These are phyloP conservation scores for Aphaenogaster rudis DNA, from an alignment of 1,140 invertebrate genomes.

Conservation along the genomic window DNA sequence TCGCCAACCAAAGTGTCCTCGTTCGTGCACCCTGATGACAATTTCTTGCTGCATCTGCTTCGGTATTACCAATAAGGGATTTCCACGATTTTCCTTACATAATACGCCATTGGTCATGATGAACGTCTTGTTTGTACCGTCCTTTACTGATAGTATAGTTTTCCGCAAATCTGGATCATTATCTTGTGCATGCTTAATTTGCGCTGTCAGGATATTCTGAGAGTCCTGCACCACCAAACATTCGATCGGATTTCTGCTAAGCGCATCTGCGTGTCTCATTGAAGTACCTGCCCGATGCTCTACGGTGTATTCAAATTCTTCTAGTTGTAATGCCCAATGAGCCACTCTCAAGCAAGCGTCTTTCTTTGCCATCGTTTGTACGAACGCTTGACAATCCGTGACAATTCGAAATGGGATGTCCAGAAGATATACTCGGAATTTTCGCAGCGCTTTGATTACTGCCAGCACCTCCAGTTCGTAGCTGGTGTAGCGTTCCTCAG, in stretches of 20 bases:
- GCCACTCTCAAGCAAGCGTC: background rate
- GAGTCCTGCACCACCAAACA: background rate
- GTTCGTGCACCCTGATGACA: background rate
- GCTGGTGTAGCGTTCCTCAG: background rate
- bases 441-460: background rate
- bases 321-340: background rate
- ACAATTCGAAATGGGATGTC: background rate
- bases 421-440: background rate
- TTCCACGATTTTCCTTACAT: background rate
- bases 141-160: background rate
- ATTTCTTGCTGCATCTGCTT: conserved; percentile 1
- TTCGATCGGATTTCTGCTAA: background rate
- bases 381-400: background rate
- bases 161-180: background rate
- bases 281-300: background rate
- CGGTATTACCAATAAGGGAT: background rate
- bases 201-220: background rate
- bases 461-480: background rate
- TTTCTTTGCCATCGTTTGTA: background rate
- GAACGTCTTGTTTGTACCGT: background rate
- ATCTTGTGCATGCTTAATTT: background rate
- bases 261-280: background rate
- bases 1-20: background rate
- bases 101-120: background rate
- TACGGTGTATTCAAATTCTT: background rate